Conservation (phyloP, 2,888 invertebrate genomes). For the Norana najaformis region DNA sequence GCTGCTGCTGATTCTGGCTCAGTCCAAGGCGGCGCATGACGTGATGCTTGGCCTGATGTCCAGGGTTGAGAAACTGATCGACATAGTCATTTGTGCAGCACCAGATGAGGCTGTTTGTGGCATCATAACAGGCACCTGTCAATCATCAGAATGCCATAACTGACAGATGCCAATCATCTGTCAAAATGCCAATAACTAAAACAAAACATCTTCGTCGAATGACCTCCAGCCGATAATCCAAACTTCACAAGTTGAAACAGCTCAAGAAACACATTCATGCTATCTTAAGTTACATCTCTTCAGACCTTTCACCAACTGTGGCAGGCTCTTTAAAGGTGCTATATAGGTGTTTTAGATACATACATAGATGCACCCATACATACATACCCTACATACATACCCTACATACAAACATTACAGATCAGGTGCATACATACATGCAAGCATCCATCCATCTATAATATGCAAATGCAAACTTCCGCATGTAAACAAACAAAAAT, state of each 20-base stretch:
- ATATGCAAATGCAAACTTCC: too few relatives aligned
- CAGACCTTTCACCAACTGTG: too few relatives aligned
- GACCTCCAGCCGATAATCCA: background rate
- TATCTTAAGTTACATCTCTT: too few relatives aligned
- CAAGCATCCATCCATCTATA: too few relatives aligned
- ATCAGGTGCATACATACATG: too few relatives aligned
- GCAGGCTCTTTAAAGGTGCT: too few relatives aligned
- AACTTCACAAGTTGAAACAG: too few relatives aligned
- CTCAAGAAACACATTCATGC: too few relatives aligned
- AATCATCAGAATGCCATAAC: conserved; percentile 54
- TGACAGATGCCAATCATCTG: conserved; percentile 50
- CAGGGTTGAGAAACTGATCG: conserved; percentile 61
- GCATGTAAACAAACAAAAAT: background rate
- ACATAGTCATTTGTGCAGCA: conserved; percentile 59
- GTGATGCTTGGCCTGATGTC: conserved; percentile 60
- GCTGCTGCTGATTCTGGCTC: background rate
- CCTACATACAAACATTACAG: too few relatives aligned
- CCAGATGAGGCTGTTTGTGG: conserved; percentile 61
- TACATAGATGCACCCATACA: too few relatives aligned
- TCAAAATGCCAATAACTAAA: background rate
- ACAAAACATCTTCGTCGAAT: background rate
- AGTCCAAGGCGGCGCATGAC: conserved; percentile 52
- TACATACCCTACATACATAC: too few relatives aligned
- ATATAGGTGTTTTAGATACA: too few relatives aligned
- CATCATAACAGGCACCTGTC: conserved; percentile 60